These are phyloP conservation scores for Scolopax rusticola DNA, from an alignment of 2,797 vertebrate species.

Conservation along the genomic window DNA sequence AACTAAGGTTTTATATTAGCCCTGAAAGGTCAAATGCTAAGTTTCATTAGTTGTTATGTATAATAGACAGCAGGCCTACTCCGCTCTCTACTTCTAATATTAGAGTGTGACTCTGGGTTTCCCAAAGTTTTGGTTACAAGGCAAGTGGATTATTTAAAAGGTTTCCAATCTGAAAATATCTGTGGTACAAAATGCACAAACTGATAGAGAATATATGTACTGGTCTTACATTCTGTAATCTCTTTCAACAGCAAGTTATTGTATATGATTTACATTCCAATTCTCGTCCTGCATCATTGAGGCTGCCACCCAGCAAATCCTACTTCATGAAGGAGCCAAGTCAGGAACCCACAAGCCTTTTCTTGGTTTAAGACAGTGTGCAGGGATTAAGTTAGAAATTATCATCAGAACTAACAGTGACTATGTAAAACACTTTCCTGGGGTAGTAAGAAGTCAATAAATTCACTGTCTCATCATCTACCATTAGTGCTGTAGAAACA, in stretches of 20 bases:
- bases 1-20: background rate
- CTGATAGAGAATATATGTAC: background rate
- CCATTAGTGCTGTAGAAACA: background rate
- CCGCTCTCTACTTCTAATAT: background rate
- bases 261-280: background rate
- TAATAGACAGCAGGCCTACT: background rate
- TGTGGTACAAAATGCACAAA: background rate
- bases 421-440: background rate
- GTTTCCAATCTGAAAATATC: background rate
- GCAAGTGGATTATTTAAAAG: background rate
- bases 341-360: background rate
- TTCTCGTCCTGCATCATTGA: background rate
- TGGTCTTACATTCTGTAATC: background rate
- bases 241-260: background rate
- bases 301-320: background rate
- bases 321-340: background rate
- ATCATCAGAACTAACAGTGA: background rate
- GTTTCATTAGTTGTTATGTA: background rate
- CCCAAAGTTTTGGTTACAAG: background rate
- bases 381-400: background rate
- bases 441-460: background rate
- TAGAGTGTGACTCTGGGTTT: background rate
- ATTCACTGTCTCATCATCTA: background rate
- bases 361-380: background rate
- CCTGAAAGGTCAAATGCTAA: background rate